Evolutionary conservation across 1,140 invertebrate genomes (phyloP).

Genomic region (Oryctes rhinoceros): DNA sequence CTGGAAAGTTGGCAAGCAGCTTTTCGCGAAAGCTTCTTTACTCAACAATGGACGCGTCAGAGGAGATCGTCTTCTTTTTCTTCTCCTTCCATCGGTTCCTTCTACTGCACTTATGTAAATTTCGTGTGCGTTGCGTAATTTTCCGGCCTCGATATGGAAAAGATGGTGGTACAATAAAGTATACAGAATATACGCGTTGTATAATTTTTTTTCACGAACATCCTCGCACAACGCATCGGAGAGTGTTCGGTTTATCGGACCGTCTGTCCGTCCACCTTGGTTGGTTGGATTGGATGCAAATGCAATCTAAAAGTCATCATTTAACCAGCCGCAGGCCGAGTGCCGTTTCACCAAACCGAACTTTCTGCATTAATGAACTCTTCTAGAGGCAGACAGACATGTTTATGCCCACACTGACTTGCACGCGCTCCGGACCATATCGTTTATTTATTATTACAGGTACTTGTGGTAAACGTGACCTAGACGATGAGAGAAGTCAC

Average conservation of each 20-base stretch:
- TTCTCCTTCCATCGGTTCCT: constrained; percentile 10
- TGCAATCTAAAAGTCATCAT: constrained; percentile 60
- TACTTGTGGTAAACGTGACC: constrained; percentile 58
- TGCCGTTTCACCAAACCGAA: constrained; percentile 57
- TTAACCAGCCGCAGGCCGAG: constrained; percentile 55
- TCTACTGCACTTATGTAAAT: constrained; percentile 19
- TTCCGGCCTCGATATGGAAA: neutral
- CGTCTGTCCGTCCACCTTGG: constrained; percentile 16
- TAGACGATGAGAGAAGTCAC: constrained; percentile 59
- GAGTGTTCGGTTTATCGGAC: constrained; percentile 7
- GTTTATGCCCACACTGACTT: constrained; percentile 59
- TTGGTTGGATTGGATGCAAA: constrained; percentile 52
- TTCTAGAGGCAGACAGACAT: constrained; percentile 58
- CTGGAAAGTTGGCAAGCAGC: constrained; percentile 31
- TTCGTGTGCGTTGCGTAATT: constrained; percentile 6
- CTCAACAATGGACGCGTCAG: constrained; percentile 30
- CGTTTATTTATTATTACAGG: constrained; percentile 60
- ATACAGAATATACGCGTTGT: neutral
- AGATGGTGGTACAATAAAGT: neutral
- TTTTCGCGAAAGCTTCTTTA: constrained; percentile 2
- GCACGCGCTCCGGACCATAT: constrained; percentile 60
- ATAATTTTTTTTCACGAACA: constrained; percentile 14
- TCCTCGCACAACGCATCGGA: neutral
- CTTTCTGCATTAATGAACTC: constrained; percentile 60
- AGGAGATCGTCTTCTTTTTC: neutral